Base-by-base conservation (phyloP, 2,888 invertebrate species). In the Petrophora chlorosata region DNA sequence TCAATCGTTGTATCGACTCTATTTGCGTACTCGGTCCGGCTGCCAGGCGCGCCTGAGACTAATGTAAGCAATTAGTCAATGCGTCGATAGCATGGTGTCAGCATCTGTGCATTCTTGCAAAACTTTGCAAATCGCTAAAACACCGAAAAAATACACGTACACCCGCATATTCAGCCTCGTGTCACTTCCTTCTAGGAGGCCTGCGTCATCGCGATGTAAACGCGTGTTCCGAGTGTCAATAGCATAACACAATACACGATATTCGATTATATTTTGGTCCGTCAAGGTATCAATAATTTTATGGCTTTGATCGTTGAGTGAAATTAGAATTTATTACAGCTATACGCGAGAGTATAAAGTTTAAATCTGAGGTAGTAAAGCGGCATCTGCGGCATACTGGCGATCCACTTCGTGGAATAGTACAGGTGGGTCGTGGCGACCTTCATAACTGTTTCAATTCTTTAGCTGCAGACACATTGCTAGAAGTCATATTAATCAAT, bases 31-130 rank as follows among this genome's bases (percentile, higher is more conserved):
- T 63, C 72, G 61, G 67, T 67, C 59, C 68, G 70, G 65, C 67
- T 70, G 76, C 70, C 74, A 68, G 76, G 65, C 67, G 67, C 65
- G 62, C 56, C 62, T 73, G 35, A 76, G 78, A 78, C 75, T 81
- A 80, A 85, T 81, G 82, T 81, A 78, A 82, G 80, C 83, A 85
- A 85, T 85, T 83, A 85, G 81, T 84, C 83, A 82, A 83, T 72
- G 69, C 69, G 68, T 75, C 73, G 73, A 75, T 76, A 83, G 65
- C 70, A 76, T 75, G 60, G 61, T 75, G 76, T 81, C 82, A 82
- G 82, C 78, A 75, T 78, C 72, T 73, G 65, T 63, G 66, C 59
- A 61, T 56, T 59, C 59, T 69, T 48, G 65, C 59, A 45, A 61
- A 53, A 55, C 15, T n/a, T 3, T 28, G 33, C 42, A 5, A 63